These are phyloP conservation scores for Bombylius discolor DNA, from an alignment of 2,888 invertebrate genomes.

Conservation along the genomic window DNA sequence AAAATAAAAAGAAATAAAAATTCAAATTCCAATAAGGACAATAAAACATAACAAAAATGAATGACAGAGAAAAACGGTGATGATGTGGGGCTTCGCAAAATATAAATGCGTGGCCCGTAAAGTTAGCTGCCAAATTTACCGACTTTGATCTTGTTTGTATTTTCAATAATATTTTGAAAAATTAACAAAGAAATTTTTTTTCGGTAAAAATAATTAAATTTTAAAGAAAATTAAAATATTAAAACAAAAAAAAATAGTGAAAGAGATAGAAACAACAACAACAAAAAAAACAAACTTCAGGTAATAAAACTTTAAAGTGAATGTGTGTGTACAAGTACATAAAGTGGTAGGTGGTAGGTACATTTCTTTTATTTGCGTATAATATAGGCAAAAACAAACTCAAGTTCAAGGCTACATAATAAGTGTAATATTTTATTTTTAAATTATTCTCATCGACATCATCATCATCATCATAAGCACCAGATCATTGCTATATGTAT, in stretches of 20 bases:
- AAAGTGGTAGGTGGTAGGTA: neutral
- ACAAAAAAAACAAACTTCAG: neutral
- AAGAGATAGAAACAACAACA: no score
- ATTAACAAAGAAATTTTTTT: neutral
- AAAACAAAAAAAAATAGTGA: neutral
- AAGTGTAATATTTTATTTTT: neutral
- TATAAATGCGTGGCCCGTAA: conserved; percentile 13
- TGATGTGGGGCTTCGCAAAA: conserved; percentile 11
- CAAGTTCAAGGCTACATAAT: neutral
- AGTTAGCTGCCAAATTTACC: neutral
- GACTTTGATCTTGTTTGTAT: neutral
- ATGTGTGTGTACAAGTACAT: neutral
- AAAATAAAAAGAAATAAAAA: no score
- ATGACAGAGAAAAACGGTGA: conserved; percentile 7
- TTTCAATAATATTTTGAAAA: no score
- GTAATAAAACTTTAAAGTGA: neutral
- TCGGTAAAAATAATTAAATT: no score
- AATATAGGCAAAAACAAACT: neutral
- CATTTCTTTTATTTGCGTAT: neutral
- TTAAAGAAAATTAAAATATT: neutral
- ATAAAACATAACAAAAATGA: neutral
- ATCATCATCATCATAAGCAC: neutral
- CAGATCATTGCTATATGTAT: no score
- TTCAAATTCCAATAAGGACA: no score
- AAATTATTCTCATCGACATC: neutral